Conservation (phyloP, 1,140 invertebrate genomes). For the Cherax destructor region DNA sequence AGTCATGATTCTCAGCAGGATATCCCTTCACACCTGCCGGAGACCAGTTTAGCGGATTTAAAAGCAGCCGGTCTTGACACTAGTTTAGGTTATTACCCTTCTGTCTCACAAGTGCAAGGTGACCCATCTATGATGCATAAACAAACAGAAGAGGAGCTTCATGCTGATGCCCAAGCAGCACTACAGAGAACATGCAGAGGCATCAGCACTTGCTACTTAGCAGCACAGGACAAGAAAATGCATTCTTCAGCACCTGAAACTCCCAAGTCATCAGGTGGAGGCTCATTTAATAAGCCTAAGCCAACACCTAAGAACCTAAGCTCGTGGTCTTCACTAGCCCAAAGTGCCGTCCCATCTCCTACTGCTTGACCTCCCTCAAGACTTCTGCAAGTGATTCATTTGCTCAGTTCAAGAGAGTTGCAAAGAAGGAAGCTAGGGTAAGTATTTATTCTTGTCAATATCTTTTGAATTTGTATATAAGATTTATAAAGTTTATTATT, state of each 20-base stretch:
- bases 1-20: slow-evolving; percentile 46
- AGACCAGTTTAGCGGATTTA: slow-evolving; percentile 57
- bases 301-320: slow-evolving; percentile 85
- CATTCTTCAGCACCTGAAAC: slow-evolving; percentile 57
- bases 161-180: slow-evolving; percentile 43
- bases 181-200: slow-evolving; percentile 51
- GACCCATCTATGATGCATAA: slow-evolving; percentile 51
- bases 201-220: slow-evolving; percentile 46
- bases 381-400: slow-evolving; percentile 81
- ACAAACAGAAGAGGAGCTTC: slow-evolving; percentile 42
- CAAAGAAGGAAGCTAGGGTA: slow-evolving; percentile 92
- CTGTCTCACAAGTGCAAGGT: slow-evolving; percentile 43
- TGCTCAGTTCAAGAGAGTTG: slow-evolving; percentile 94
- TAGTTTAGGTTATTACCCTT: slow-evolving; percentile 54
- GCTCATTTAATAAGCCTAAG: slow-evolving; percentile 72
- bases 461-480: no score
- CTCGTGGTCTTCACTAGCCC: slow-evolving; percentile 93
- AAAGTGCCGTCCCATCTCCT: slow-evolving; percentile 75
- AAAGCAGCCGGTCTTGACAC: slow-evolving; percentile 61
- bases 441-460: slow-evolving; percentile 62
- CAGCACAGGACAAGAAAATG: slow-evolving; percentile 52
- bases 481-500: no score
- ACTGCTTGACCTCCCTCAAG: slow-evolving; percentile 80
- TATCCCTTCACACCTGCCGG: slow-evolving; percentile 58
- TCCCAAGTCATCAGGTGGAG: slow-evolving; percentile 50